Evolutionary conservation across 2,888 invertebrate genomes (phyloP).

Genomic region (Nyleta sp.): DNA sequence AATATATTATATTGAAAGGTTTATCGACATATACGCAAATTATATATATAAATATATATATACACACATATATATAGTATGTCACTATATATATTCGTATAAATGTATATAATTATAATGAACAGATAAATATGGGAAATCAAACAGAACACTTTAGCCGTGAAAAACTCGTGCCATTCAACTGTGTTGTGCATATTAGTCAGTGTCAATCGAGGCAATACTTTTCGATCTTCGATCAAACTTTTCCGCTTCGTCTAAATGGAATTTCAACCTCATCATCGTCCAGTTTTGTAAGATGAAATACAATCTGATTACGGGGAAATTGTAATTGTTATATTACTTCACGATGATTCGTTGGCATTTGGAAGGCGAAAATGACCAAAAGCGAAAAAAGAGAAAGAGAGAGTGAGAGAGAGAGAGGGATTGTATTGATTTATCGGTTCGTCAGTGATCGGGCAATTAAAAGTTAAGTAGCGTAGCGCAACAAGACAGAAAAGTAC

Average conservation of each 20-base stretch:
- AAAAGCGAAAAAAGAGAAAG: too few species aligned
- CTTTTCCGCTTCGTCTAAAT: slow-evolving; percentile 51
- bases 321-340: neutral
- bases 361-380: slow-evolving; percentile 1
- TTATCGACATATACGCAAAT: slow-evolving; percentile 43
- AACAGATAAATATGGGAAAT: neutral
- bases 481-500: slow-evolving; percentile 13
- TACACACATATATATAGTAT: slow-evolving; percentile 37
- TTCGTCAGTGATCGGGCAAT: neutral
- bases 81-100: slow-evolving; percentile 48
- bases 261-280: slow-evolving; percentile 33
- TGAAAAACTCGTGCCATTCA: slow-evolving; percentile 59
- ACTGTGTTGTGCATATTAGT: slow-evolving; percentile 62
- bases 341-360: neutral
- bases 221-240: slow-evolving; percentile 41
- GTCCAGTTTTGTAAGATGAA: slow-evolving; percentile 50
- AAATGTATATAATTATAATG: slow-evolving; percentile 56
- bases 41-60: slow-evolving; percentile 30
- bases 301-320: slow-evolving; percentile 54
- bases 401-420: too few species aligned
- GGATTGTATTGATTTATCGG: neutral
- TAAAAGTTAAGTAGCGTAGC: slow-evolving; percentile 5
- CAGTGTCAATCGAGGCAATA: slow-evolving; percentile 61
- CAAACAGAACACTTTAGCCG: slow-evolving; percentile 36
- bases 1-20: slow-evolving; percentile 61